These are phyloP conservation scores for Sarcophaga peregrina DNA, from an alignment of 1,140 invertebrate species.

Conservation along the genomic window DNA sequence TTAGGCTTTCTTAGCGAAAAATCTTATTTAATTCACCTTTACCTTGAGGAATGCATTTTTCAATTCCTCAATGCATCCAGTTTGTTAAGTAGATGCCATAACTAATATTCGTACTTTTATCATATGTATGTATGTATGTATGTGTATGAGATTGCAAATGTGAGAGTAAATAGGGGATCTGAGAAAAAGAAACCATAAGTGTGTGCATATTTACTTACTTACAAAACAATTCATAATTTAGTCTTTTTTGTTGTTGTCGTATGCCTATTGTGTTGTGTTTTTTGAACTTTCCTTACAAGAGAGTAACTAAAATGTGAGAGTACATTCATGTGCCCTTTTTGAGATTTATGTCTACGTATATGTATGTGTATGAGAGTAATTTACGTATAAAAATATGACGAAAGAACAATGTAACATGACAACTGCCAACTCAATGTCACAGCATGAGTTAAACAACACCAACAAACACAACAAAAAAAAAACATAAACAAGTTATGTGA, in stretches of 20 bases:
- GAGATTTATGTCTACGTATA: too few species aligned
- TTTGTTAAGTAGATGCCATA: neutral
- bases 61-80: neutral
- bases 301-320: too few species aligned
- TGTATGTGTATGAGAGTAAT: too few species aligned
- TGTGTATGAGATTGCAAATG: neutral
- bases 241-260: neutral
- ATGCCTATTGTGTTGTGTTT: too few species aligned
- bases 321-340: too few species aligned
- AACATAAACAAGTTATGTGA: too few species aligned
- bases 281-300: too few species aligned
- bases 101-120: too few species aligned
- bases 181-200: neutral
- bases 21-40: neutral
- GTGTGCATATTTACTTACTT: neutral
- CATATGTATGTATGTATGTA: neutral
- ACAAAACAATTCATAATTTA: neutral
- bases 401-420: constrained; percentile 38
- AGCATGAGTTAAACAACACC: constrained; percentile 20
- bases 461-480: too few species aligned
- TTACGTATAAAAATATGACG: neutral
- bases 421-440: constrained; percentile 39
- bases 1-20: neutral
- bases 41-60: neutral
- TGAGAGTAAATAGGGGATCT: neutral